A percentile compares a stretch with the other conserved stretches of the same genome.
Conservation (phyloP, 2,888 invertebrate genomes). For the Spisula solida region DNA sequence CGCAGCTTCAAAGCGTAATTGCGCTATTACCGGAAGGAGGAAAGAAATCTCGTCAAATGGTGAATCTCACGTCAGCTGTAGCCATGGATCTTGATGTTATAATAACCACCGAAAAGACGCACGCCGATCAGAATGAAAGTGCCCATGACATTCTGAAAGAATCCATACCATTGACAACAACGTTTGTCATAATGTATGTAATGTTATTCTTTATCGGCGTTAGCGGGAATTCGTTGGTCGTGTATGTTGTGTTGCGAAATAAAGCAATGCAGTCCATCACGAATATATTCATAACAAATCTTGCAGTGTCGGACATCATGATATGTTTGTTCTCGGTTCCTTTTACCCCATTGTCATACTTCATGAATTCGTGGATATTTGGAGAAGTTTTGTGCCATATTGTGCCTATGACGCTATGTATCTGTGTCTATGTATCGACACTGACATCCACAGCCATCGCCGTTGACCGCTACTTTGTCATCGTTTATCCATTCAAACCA, state of each 20-base stretch:
- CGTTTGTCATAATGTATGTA: constrained; percentile 90
- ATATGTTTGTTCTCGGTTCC: constrained; percentile 97
- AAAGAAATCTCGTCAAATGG: background rate
- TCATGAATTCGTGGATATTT: constrained; percentile 96
- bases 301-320: constrained; percentile 97
- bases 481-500: constrained; percentile 97
- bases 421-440: constrained; percentile 98
- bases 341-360: constrained; percentile 98
- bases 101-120: constrained; percentile 6
- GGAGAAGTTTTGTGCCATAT: constrained; percentile 96
- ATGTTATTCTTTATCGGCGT: constrained; percentile 94
- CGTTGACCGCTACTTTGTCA: constrained; percentile 98
- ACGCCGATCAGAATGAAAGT: background rate
- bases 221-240: constrained; percentile 91
- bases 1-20: background rate
- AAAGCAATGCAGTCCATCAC: constrained; percentile 99
- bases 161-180: constrained; percentile 76
- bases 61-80: background rate
- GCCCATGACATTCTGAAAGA: constrained; percentile 39
- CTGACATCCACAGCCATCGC: constrained; percentile 98
- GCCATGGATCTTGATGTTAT: background rate
- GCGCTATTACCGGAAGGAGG: background rate
- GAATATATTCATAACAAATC: constrained; percentile 98
- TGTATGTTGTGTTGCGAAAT: constrained; percentile 97
- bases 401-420: constrained; percentile 94